Base-by-base conservation (phyloP, 2,888 invertebrate genomes). In the Hyposoter dolosus region DNA sequence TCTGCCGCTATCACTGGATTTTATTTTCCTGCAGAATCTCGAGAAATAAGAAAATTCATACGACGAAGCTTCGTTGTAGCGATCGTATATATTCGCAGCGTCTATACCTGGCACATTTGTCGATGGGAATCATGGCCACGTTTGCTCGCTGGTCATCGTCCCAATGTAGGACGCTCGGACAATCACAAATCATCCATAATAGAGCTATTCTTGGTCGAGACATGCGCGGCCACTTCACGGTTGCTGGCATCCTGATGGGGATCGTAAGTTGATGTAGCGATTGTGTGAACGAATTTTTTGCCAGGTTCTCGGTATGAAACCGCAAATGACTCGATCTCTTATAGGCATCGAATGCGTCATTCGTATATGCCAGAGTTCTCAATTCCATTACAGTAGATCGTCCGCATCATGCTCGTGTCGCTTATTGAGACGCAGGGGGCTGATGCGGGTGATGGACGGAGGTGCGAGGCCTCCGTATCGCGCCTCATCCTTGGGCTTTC, bases 391-490 rank as follows among this genome's bases (percentile, higher is more conserved):
- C 6, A 40, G 7, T 1, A 40, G 17, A 35, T n/a, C 35, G n/a
- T 35, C 23, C 35, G n/a, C 35, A 10, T 65, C n/a, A 35, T 32
- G n/a, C 9, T 65, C 65, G n/a, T 32, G n/a, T 9, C n/a, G 17
- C 65, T 32, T n/a, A 32, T 32, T 9, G 17, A 17, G 35, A 7
- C 65, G 12, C 23, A 7, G 7, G n/a, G 35, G 63, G 32, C 32
- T 32, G n/a, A 28, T 28, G 35, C 35, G 4, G 7, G 2, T 40
- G 65, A 65, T 65, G 65, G 65, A 65, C 35, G 65, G 12, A 35
- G n/a, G n/a, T 10, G 68, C 23, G 68, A 69, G 69, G 56, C 68
- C 56, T 75, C 69, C 79, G 79, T 68, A 83, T 69, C 79, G 74
- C 79, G 74, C 60, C 53, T 78, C 79, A 79, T 75, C 74, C 78